These are phyloP conservation scores for Nicator chloris DNA, from an alignment of 2,113 vertebrate species.

Conservation along the genomic window DNA sequence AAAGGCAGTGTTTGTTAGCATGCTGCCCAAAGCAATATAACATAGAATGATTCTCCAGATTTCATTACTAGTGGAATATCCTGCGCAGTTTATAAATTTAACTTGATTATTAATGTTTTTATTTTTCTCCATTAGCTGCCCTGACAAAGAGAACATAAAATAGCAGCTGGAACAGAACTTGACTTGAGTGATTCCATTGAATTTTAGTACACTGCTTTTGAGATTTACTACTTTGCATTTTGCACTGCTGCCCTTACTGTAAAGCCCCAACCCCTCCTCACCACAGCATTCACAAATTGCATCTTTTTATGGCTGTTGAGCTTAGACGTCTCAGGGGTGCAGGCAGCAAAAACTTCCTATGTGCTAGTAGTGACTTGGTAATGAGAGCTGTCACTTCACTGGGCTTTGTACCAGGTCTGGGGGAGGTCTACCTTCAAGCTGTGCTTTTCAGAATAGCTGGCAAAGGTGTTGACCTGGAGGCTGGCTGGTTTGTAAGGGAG, in stretches of 20 bases:
- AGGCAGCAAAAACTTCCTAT: background rate
- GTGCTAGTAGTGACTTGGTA: background rate
- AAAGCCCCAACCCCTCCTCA: background rate
- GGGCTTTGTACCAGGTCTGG: background rate
- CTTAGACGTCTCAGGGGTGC: background rate
- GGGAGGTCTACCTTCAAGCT: background rate
- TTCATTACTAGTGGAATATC: slow-evolving; percentile 36
- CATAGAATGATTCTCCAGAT: slow-evolving; percentile 16
- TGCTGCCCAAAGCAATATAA: slow-evolving; percentile 32
- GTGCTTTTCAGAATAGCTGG: background rate
- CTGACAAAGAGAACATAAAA: slow-evolving; percentile 11
- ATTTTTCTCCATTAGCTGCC: slow-evolving; percentile 34
- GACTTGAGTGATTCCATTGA: background rate
- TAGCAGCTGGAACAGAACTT: background rate
- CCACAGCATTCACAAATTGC: background rate
- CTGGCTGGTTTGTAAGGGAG: background rate
- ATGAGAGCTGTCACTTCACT: background rate
- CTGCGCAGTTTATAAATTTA: slow-evolving; percentile 46
- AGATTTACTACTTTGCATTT: background rate
- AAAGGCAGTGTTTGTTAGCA: slow-evolving; percentile 12
- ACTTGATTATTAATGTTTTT: slow-evolving; percentile 50
- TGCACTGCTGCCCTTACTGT: background rate
- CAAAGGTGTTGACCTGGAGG: background rate
- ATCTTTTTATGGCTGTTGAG: background rate
- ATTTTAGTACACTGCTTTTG: background rate